Percentiles rank a stretch among this genome's conserved stretches.
phyloP scores from a whole-genome alignment of 2,888 invertebrate genomes.

The Barypeithes pellucidus region DNA sequence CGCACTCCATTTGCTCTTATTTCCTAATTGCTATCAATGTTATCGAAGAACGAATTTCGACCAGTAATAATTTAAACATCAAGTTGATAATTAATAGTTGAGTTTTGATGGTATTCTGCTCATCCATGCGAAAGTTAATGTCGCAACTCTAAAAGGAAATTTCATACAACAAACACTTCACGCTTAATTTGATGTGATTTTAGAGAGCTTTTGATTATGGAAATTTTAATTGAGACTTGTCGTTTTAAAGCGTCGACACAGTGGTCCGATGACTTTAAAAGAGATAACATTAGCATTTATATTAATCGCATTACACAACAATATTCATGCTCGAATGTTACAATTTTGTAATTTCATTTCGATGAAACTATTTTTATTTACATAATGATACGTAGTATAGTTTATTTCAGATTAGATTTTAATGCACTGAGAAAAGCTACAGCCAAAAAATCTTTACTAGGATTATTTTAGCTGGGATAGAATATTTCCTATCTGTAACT shows the following conservation, averaged over 20 bases:
- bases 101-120: conserved; percentile 19
- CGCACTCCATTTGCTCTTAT: conserved; percentile 18
- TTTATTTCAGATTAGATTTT: too few relatives aligned
- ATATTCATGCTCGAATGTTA: conserved; percentile 3
- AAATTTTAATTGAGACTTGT: conserved; percentile 61
- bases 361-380: neutral
- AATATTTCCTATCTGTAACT: too few relatives aligned
- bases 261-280: conserved; percentile 35
- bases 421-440: too few relatives aligned
- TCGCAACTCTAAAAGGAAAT: conserved; percentile 35
- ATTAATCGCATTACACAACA: conserved; percentile 39
- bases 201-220: conserved; percentile 60
- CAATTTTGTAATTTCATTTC: neutral
- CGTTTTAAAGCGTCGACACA: conserved; percentile 40
- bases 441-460: too few relatives aligned
- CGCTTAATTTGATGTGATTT: conserved; percentile 60
- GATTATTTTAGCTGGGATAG: too few relatives aligned
- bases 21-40: conserved; percentile 21
- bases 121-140: conserved; percentile 35
- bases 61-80: conserved; percentile 26
- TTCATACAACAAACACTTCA: conserved; percentile 55
- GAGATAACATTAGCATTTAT: conserved; percentile 49
- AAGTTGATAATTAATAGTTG: conserved; percentile 25
- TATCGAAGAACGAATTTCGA: conserved; percentile 10
- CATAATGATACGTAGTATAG: too few relatives aligned